Percentiles rank a stretch among this genome's conserved stretches.
phyloP scores from a whole-genome alignment of 2,888 invertebrate genomes.

The Tetranychus truncatus region DNA sequence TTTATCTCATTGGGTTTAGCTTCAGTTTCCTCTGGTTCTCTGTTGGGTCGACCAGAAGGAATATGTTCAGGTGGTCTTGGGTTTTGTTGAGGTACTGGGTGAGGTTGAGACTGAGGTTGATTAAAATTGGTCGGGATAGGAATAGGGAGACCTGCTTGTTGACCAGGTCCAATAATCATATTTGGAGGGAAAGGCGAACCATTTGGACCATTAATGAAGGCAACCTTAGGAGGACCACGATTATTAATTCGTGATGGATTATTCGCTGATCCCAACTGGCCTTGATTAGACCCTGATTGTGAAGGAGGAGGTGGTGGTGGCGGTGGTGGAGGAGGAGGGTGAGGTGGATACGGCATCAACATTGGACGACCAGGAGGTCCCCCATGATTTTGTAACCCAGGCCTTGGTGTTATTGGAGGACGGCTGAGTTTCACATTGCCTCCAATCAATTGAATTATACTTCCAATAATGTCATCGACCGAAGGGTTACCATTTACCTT shows the following conservation, averaged over 20 bases:
- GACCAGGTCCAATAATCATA: conserved; percentile 15
- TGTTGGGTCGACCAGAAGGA: neutral
- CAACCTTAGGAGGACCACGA: conserved; percentile 63
- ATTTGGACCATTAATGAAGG: conserved; percentile 6
- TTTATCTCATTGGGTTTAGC: neutral
- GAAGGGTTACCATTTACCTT: conserved; percentile 15
- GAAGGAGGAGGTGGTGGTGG: conserved; percentile 7
- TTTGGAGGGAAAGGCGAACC: conserved; percentile 12
- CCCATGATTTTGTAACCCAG: conserved; percentile 31
- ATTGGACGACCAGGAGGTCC: conserved; percentile 56
- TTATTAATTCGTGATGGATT: conserved; percentile 51
- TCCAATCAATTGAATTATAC: conserved; percentile 66
- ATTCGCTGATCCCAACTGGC: neutral
- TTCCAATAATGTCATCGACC: conserved; percentile 66
- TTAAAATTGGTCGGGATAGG: conserved; percentile 32
- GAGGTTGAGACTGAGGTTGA: conserved; percentile 19
- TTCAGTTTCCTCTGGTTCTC: neutral
- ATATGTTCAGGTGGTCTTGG: neutral
- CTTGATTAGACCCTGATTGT: neutral
- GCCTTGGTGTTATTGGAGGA: conserved; percentile 15
- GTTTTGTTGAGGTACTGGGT: neutral
- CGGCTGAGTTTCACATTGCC: conserved; percentile 58
- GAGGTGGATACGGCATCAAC: conserved; percentile 35
- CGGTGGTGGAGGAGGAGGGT: conserved; percentile 37
- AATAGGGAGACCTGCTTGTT: conserved; percentile 38